Percentiles rank a stretch among this genome's conserved stretches.
These are phyloP conservation scores for Clivina fossor DNA, from an alignment of 2,888 invertebrate species.

Conservation along the genomic window DNA sequence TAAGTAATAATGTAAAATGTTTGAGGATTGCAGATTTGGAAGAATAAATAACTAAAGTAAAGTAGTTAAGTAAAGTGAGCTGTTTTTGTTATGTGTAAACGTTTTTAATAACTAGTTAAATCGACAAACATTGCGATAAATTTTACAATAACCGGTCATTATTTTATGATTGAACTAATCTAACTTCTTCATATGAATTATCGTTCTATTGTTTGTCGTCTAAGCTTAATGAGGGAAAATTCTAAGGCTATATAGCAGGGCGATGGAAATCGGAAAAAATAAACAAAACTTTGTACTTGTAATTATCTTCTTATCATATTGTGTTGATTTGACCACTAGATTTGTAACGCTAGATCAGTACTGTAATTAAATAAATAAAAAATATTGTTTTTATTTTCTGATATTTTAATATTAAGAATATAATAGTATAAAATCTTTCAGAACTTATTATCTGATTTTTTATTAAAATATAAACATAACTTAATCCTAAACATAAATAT, in stretches of 20 bases:
- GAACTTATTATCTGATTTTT: no score
- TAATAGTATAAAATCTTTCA: no score
- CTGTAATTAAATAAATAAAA: no score
- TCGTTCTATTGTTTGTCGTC: slow-evolving; percentile 26
- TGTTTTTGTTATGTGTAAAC: neutral
- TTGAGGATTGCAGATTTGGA: no score
- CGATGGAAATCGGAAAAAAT: slow-evolving; percentile 2
- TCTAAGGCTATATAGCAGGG: slow-evolving; percentile 3
- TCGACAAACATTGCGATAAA: slow-evolving; percentile 13
- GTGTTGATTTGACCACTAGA: no score
- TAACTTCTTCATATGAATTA: slow-evolving; percentile 21
- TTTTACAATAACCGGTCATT: slow-evolving; percentile 25
- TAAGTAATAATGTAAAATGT: neutral
- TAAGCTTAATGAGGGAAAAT: neutral
- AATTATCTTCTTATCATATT: slow-evolving; percentile 27
- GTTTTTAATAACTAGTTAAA: slow-evolving; percentile 30
- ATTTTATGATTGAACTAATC: slow-evolving; percentile 30
- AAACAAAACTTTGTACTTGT: slow-evolving; percentile 14
- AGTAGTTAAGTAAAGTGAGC: slow-evolving; percentile 3
- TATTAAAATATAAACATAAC: no score
- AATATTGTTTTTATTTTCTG: no score
- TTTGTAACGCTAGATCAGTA: no score
- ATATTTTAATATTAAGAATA: no score
- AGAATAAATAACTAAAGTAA: no score
- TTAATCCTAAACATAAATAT: no score